phyloP scores from a whole-genome alignment of 2,797 vertebrate species.

The Lycodopsis pacificus region DNA sequence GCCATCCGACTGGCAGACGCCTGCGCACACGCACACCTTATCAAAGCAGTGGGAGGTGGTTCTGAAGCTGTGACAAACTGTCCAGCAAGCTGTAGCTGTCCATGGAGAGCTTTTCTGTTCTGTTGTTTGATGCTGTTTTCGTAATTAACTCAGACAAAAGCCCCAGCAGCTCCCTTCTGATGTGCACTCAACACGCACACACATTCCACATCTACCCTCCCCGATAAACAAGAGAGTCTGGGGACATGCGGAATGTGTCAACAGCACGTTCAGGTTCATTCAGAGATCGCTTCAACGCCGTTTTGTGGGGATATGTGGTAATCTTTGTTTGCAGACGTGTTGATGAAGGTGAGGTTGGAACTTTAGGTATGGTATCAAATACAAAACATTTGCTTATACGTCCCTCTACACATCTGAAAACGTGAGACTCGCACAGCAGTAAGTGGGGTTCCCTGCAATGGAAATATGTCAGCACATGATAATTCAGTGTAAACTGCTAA shows the following conservation, averaged over 20 bases:
- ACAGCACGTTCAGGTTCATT: slow-evolving; percentile 13
- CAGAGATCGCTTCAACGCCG: slow-evolving; percentile 36
- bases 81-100: slow-evolving; percentile 57
- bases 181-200: slow-evolving; percentile 48
- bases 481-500: slow-evolving; percentile 69
- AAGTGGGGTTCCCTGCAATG: slow-evolving; percentile 37
- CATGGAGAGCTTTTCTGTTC: slow-evolving; percentile 56
- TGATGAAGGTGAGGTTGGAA: slow-evolving; percentile 8
- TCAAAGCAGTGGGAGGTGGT: slow-evolving; percentile 44
- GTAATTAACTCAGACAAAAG: slow-evolving; percentile 77
- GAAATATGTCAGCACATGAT: slow-evolving; percentile 70
- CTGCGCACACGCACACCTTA: slow-evolving; percentile 29
- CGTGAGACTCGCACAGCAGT: slow-evolving; percentile 38
- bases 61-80: slow-evolving; percentile 66
- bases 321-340: slow-evolving; percentile 21
- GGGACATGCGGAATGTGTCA: slow-evolving; percentile 32
- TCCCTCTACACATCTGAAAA: slow-evolving; percentile 36
- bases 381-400: slow-evolving; percentile 33
- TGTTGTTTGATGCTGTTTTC: slow-evolving; percentile 69
- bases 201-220: slow-evolving; percentile 53
- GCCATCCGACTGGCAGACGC: slow-evolving; percentile 27
- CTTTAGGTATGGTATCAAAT: slow-evolving; percentile 8
- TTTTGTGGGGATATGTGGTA: slow-evolving; percentile 20
- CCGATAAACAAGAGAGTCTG: slow-evolving; percentile 59
- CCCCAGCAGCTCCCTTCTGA: slow-evolving; percentile 58